Base-by-base conservation (phyloP, 2,888 invertebrate genomes). In the Pyrocoelia pectoralis region DNA sequence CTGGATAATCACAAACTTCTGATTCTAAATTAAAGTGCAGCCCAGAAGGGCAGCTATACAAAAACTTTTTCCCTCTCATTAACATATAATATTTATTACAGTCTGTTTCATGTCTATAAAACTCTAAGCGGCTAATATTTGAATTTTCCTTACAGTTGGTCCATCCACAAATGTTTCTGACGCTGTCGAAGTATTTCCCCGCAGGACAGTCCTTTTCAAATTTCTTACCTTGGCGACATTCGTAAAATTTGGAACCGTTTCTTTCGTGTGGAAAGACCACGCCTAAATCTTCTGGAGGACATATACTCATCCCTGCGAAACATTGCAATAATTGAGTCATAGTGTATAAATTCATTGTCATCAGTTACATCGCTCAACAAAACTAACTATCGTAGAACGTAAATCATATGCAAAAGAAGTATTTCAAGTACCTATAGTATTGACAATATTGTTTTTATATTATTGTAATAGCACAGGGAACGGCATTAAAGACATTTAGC, bases 211-310 rank as follows among this genome's bases (percentile, higher is more conserved):
- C 48, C 51, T 57, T 33, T 6, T 61, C 41, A 8, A 68, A 28
- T 40, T 61, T 61, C 0, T 52, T 18, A 24, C 66, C 67, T 28
- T 63, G 54, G 28, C 56, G 58, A 48, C 71, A 71, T 24, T 64
- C 59, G 56, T 65, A 71, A 56, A 66, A 71, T 24, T 67, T 60
- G 1, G 52, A 38, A 50, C 71, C 68, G 19, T 65, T 52, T 1
- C 49, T 41, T 38, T 66, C 59, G 28, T 67, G 69, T 8, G 65
- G 64, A 10, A 52, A 40, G 3, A 50, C 10, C 10, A 38, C 15
- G 18, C 14, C 41, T 1, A 38, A 13, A 41, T 54, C 43, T 54
- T 54, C 54, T 19, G 38, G 12, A 43, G 50, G 28, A 12, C 50
- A 50, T 17, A 46, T 4, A 46, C 17, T 46, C n/a, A 17, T 10